Conservation (phyloP, 1,140 invertebrate species). For the Zophobas atratus region DNA sequence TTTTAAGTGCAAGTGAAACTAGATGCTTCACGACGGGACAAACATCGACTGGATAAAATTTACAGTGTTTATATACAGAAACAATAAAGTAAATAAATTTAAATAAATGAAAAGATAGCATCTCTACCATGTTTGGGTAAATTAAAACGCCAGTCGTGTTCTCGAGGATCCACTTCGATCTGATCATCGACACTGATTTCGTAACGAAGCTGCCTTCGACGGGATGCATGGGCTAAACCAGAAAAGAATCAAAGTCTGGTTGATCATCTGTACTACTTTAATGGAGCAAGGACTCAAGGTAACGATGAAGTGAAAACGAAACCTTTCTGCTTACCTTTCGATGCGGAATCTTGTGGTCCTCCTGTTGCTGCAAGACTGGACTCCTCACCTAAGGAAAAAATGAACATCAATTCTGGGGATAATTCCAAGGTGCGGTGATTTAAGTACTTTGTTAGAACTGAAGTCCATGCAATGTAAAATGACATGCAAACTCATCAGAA, state of each 20-base stretch:
- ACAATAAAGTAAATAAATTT: constrained; percentile 17
- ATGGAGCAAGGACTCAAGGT: not conserved
- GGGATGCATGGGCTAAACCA: constrained; percentile 61
- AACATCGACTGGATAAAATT: constrained; percentile 23
- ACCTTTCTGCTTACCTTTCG: constrained; percentile 31
- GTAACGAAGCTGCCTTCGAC: constrained; percentile 68
- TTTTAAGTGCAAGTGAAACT: not conserved
- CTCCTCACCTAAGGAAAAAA: constrained; percentile 51
- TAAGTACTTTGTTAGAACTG: constrained; percentile 4
- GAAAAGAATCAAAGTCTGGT: constrained; percentile 47
- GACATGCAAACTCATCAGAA: constrained; percentile 57
- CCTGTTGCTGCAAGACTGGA: constrained; percentile 20
- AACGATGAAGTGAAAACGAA: not conserved
- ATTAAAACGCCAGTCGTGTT: constrained; percentile 73
- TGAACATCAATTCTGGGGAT: constrained; percentile 7
- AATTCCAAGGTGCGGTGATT: not conserved
- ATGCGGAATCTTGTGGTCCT: constrained; percentile 5
- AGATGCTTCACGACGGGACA: constrained; percentile 23
- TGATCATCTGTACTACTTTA: constrained; percentile 20
- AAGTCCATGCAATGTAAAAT: constrained; percentile 48
- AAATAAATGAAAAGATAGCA: constrained; percentile 48
- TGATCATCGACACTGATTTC: constrained; percentile 73
- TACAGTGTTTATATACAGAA: constrained; percentile 10
- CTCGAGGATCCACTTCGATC: constrained; percentile 70
- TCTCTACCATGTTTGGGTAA: constrained; percentile 68